phyloP scores from a whole-genome alignment of 2,888 invertebrate species.

The Sclerodermus sp. region DNA sequence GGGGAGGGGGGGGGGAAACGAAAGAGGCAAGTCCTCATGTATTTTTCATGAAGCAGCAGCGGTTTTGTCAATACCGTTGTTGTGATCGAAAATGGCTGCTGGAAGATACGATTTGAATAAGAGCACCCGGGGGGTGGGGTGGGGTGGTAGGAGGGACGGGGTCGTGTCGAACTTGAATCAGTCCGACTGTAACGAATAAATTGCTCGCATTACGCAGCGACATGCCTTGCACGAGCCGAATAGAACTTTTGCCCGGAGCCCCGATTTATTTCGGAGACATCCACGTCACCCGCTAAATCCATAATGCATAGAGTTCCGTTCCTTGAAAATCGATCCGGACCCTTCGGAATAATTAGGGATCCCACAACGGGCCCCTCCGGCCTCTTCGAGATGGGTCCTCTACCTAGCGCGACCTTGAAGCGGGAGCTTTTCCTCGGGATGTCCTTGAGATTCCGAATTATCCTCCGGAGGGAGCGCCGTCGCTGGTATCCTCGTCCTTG shows the following conservation, averaged over 20 bases:
- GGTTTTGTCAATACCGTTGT: conserved; percentile 49
- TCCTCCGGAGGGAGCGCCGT: no score
- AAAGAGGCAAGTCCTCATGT: conserved; percentile 34
- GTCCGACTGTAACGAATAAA: conserved; percentile 45
- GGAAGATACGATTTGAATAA: conserved; percentile 49
- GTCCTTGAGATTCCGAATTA: no score
- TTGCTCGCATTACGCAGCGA: conserved; percentile 36
- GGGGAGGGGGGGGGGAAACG: neutral
- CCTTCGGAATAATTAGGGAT: conserved; percentile 3
- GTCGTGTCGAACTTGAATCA: conserved; percentile 34
- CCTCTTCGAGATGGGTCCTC: no score
- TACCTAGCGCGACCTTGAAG: no score
- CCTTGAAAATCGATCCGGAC: conserved; percentile 1
- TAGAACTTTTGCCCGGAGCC: conserved; percentile 23
- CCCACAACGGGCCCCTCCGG: no score
- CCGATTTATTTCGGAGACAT: conserved; percentile 31
- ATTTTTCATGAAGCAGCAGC: conserved; percentile 41
- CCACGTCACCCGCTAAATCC: conserved; percentile 28
- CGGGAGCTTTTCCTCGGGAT: no score
- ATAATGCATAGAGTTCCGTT: conserved; percentile 30
- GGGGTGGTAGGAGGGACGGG: conserved; percentile 21
- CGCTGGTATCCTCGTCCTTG: neutral
- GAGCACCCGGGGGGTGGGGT: conserved; percentile 26
- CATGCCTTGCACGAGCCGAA: conserved; percentile 18
- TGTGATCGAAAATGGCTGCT: conserved; percentile 49